phyloP scores from a whole-genome alignment of 1,140 invertebrate genomes.

The Hydropsyche tenuis region DNA sequence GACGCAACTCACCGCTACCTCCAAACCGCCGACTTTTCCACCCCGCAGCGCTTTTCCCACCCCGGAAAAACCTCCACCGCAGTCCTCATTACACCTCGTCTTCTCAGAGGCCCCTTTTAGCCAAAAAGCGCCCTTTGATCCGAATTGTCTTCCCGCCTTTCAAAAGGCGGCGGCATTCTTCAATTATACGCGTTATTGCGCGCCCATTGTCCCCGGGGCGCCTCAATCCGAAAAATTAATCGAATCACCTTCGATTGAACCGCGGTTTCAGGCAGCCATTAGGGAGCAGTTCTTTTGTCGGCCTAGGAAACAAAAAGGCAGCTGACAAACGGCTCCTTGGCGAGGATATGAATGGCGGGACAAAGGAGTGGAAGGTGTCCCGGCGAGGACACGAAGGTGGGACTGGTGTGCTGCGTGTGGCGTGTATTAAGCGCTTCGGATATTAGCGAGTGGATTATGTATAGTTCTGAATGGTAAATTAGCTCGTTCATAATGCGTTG shows the following conservation, averaged over 20 bases:
- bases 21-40: no score
- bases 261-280: background rate
- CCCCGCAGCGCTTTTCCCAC: background rate
- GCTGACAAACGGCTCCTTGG: background rate
- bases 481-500: no score
- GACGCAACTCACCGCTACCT: no score
- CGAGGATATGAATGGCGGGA: no score
- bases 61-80: background rate
- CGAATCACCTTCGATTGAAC: slow-evolving; percentile 16
- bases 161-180: background rate
- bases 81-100: background rate
- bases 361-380: no score
- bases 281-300: slow-evolving; percentile 5
- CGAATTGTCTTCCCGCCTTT: background rate
- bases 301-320: background rate
- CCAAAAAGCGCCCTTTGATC: slow-evolving; percentile 1
- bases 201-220: background rate
- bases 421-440: no score
- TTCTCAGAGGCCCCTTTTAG: background rate
- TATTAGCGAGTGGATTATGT: no score
- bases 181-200: slow-evolving; percentile 19
- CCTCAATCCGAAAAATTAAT: slow-evolving; percentile 16
- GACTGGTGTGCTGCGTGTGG: no score
- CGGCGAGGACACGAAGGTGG: no score
- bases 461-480: no score